phyloP scores from a whole-genome alignment of 1,140 invertebrate genomes.

The Orchestia grillus region DNA sequence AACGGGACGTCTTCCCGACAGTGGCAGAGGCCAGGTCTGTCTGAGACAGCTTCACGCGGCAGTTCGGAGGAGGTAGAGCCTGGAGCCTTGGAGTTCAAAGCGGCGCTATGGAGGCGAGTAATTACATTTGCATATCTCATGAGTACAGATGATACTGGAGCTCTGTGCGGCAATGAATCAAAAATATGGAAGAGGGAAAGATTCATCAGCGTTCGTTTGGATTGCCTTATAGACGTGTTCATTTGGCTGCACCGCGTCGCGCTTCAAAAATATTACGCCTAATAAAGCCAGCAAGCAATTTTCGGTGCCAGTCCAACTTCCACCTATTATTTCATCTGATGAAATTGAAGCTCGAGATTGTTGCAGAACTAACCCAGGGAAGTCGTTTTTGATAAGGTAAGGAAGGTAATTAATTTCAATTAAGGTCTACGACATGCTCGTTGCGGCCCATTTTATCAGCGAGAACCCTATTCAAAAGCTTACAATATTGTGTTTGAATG shows the following conservation, averaged over 20 bases:
- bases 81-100: conserved; percentile 10
- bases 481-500: too few relatives aligned
- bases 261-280: too few relatives aligned
- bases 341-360: neutral
- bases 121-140: conserved; percentile 56
- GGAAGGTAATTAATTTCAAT: neutral
- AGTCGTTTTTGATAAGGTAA: neutral
- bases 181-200: neutral
- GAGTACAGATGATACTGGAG: conserved; percentile 50
- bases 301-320: neutral
- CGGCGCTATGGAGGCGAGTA: neutral
- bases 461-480: neutral
- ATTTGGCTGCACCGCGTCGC: neutral
- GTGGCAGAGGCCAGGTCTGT: neutral
- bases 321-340: neutral
- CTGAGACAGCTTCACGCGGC: neutral
- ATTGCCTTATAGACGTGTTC: neutral
- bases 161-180: neutral
- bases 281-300: neutral
- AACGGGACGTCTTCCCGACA: neutral
- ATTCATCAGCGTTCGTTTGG: neutral
- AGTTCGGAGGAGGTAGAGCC: neutral
- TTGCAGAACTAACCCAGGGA: neutral
- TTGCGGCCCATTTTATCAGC: neutral
- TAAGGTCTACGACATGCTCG: neutral